Evolutionary conservation across 2,113 vertebrate genomes (phyloP), one percentile per base, ranked within the genome.

Genomic region (Pungitius pungitius): DNA sequence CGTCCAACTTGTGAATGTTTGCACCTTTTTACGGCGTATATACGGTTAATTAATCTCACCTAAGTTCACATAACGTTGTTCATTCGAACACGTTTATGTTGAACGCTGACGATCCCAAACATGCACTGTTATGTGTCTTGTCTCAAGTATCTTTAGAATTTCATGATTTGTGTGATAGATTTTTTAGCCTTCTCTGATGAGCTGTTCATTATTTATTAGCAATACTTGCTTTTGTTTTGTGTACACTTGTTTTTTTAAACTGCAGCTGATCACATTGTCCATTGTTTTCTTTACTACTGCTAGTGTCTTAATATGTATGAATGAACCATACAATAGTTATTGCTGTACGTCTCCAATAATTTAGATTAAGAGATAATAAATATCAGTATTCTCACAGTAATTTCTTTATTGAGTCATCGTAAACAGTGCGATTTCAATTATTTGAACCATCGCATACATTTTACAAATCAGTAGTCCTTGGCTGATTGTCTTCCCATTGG

Each of bases 131-230:
- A 22, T 52, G 37, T 47, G 12, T 70, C n/a, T 70, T 61, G 11
- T 10, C 26, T 66, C 2, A 51, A 61, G 1, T 35, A n/a, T 68
- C 24, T 69, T 71, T 18, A 37, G 1, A 56, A 11, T 22, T 13
- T 70, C 30, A 63, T 6, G 4, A 45, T 35, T 69, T 65, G 71
- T 65, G 26, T 64, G 43, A 52, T 71, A 61, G 76, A 57, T 79
- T 59, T 18, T 76, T 80, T 9, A 71, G 65, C 49, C 18, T 14
- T 30, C 51, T 57, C 51, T 62, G 60, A 14, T 77, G 35, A 40
- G 15, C 42, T 9, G 6, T 69, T 78, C 73, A 6, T 14, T 86
- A 78, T 87, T 88, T 87, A 78, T 89, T 62, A 77, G 63, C 27
- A 26, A 54, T 62, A 8, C 3, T 61, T 8, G 15, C 0, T n/a